Evolutionary conservation across 2,888 invertebrate genomes (phyloP), one percentile per base, ranked within the genome.

Genomic region (Athalia circularis): DNA sequence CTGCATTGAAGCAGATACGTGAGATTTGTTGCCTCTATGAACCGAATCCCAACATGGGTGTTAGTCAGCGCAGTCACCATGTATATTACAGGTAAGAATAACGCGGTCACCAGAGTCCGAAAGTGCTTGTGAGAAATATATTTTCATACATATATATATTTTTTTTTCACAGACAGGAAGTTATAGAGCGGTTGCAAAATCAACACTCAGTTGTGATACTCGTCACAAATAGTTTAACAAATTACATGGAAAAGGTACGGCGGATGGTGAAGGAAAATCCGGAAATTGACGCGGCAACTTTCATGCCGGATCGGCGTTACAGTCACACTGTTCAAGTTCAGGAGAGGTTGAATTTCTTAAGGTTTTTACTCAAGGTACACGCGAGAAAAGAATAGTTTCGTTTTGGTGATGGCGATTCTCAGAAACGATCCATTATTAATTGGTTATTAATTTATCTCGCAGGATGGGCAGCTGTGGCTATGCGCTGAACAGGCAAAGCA

Each of bases 401-500:
- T 0, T 29, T 0, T 29, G 29, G 0, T 29, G 2, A 29, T 29
- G 29, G 29, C 29, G 29, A 29, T 29, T 29, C 29, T 29, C 2
- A 29, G 29, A 0, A 29, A 29, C 2, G 2, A 29, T 5, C 29
- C 8, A 4, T n/a, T 59, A 0, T 3, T 59, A 59, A 72, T 11
- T 8, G 4, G 0, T 7, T 11, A 52, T 43, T 5, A 47, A 50
- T 43, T 75, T 83, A 82, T 89, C 79, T 86, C 89, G 59, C 88
- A 93, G 93, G 98, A 99, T 91, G 98, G 99, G 45, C 98, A 98
- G 90, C 91, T 99, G 79, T 99, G 98, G 98, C 93, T 99, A 82
- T 98, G 98, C 90, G 97, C 98, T 65, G 97, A 98, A 90, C 98
- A 99, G 93, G 98, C 98, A 6, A 97, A 97, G 91, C 96, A 97